phyloP scores from a whole-genome alignment of 2,888 invertebrate species.

The Microdon myrmicae region DNA sequence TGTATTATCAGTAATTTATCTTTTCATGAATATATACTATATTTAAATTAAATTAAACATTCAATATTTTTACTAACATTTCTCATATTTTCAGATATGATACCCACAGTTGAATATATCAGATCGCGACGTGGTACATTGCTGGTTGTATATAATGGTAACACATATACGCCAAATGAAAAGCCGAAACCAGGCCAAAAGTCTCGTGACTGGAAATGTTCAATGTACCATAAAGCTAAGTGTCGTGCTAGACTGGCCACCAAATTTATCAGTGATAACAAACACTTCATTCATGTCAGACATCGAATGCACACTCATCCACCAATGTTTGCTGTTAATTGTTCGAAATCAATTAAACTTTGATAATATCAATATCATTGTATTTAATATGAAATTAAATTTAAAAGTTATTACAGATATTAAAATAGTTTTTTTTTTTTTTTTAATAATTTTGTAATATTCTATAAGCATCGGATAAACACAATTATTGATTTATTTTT shows the following conservation, averaged over 20 bases:
- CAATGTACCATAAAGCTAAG: slow-evolving; percentile 65
- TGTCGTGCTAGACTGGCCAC: slow-evolving; percentile 63
- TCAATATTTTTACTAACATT: neutral
- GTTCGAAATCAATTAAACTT: slow-evolving; percentile 6
- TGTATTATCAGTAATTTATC: too few species aligned
- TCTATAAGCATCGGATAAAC: too few species aligned
- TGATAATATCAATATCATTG: slow-evolving; percentile 10
- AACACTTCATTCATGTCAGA: slow-evolving; percentile 58
- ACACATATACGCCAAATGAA: slow-evolving; percentile 66
- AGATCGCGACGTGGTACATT: slow-evolving; percentile 60
- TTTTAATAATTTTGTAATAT: neutral
- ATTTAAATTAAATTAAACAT: neutral
- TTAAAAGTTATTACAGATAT: neutral
- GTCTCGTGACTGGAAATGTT: slow-evolving; percentile 65
- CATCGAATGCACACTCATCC: slow-evolving; percentile 59
- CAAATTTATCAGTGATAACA: slow-evolving; percentile 55
- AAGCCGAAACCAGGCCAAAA: slow-evolving; percentile 60
- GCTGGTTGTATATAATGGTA: slow-evolving; percentile 59
- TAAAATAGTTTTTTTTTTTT: neutral
- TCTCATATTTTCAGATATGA: slow-evolving; percentile 32
- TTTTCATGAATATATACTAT: too few species aligned
- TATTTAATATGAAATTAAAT: slow-evolving; percentile 4
- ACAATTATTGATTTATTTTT: slow-evolving; percentile 2
- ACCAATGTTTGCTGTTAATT: slow-evolving; percentile 56
- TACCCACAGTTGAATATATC: slow-evolving; percentile 52